Evolutionary conservation across 2,888 invertebrate genomes (phyloP).

Genomic region (Nycteola revayana): DNA sequence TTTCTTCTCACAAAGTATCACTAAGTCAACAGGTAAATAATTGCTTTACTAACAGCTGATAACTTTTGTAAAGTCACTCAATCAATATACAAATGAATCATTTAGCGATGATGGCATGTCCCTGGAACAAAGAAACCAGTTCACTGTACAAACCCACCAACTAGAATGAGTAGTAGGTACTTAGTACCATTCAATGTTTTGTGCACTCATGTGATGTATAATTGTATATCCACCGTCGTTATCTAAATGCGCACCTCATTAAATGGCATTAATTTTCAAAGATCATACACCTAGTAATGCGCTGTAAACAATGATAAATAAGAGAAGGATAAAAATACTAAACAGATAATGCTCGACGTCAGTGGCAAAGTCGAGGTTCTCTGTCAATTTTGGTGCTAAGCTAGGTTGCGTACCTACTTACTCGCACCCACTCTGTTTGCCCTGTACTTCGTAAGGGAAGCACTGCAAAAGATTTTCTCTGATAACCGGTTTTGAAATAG

Average conservation of each 20-base stretch:
- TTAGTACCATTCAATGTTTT: constrained; percentile 12
- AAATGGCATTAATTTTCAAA: too few species aligned
- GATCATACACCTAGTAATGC: background rate
- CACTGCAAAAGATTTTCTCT: too few species aligned
- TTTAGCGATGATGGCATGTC: constrained; percentile 11
- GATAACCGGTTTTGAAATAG: too few species aligned
- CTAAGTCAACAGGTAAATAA: too few species aligned
- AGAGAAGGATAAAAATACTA: constrained; percentile 8
- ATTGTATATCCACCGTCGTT: constrained; percentile 14
- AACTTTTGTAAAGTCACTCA: too few species aligned
- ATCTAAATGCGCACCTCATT: constrained; percentile 13
- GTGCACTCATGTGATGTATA: constrained; percentile 7
- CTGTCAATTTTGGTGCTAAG: too few species aligned
- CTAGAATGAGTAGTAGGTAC: constrained; percentile 24
- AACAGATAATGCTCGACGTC: background rate
- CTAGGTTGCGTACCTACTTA: too few species aligned
- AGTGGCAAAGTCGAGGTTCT: too few species aligned
- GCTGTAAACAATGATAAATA: constrained; percentile 7
- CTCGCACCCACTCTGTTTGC: too few species aligned
- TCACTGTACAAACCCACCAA: constrained; percentile 24
- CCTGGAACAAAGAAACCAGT: constrained; percentile 30
- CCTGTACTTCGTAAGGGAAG: too few species aligned
- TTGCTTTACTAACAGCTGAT: constrained; percentile 42
- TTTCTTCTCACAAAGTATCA: too few species aligned
- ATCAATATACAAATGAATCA: too few species aligned